These are phyloP conservation scores for Drosophila arawakana DNA, from an alignment of 1,140 invertebrate genomes.

Conservation along the genomic window DNA sequence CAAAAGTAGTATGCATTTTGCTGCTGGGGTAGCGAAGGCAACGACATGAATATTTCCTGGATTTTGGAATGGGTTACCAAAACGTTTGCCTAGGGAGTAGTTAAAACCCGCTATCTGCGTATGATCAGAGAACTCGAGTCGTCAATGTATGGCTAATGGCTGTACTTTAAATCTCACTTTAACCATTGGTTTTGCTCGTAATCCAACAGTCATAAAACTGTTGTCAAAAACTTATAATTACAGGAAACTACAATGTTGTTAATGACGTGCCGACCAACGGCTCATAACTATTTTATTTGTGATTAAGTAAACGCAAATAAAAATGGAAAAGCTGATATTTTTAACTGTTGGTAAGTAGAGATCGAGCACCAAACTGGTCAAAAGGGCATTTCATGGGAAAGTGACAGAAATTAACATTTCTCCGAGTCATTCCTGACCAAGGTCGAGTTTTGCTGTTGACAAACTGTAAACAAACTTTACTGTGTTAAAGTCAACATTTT, in stretches of 20 bases:
- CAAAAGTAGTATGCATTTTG: no score
- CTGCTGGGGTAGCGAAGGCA: no score
- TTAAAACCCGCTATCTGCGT: not conserved
- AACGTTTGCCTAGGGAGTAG: no score
- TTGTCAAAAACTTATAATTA: not conserved
- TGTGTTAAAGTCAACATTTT: not conserved
- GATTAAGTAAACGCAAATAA: slow-evolving; percentile 1
- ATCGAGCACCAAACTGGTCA: not conserved
- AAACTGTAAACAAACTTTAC: slow-evolving; percentile 16
- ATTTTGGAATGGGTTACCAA: no score
- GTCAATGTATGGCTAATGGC: no score
- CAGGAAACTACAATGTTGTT: not conserved
- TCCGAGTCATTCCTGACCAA: slow-evolving; percentile 11
- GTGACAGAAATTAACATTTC: slow-evolving; percentile 6
- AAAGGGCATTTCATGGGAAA: not conserved
- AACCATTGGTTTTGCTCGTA: not conserved
- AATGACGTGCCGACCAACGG: not conserved
- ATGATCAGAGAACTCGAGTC: not conserved
- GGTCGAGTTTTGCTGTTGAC: slow-evolving; percentile 11
- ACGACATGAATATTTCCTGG: no score
- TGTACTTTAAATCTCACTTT: not conserved
- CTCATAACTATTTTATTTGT: not conserved
- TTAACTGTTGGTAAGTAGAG: not conserved
- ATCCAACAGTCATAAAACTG: not conserved
- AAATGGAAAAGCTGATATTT: not conserved